A percentile compares a stretch with the other conserved stretches of the same genome.
Conservation (phyloP, 2,888 invertebrate genomes). For the Conchocele bisecta region DNA sequence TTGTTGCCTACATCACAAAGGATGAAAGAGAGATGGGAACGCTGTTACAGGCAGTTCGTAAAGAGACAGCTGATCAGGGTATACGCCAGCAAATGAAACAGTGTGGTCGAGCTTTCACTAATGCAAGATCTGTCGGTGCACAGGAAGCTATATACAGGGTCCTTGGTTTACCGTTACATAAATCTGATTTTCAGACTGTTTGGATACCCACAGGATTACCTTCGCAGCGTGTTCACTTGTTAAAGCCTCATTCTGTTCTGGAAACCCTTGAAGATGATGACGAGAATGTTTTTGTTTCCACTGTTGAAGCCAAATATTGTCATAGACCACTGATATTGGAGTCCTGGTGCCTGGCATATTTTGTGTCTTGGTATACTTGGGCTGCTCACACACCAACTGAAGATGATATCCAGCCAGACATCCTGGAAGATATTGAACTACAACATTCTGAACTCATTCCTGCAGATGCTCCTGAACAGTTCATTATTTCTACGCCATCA, state of each 20-base stretch:
- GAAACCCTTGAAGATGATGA: conserved; percentile 16
- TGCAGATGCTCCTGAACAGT: conserved; percentile 5
- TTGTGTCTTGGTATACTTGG: conserved; percentile 30
- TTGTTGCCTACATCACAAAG: conserved; percentile 29
- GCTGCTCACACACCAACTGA: too few species aligned
- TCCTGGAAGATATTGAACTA: conserved; percentile 9
- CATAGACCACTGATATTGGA: conserved; percentile 15
- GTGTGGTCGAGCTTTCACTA: conserved; percentile 21
- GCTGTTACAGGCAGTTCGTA: conserved; percentile 1
- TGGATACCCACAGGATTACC: conserved; percentile 32
- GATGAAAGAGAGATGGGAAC: conserved; percentile 33
- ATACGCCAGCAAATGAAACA: conserved; percentile 28
- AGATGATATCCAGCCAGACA: conserved; percentile 25
- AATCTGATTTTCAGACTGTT: conserved; percentile 33
- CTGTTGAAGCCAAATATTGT: conserved; percentile 16
- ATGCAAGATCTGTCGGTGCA: conserved; percentile 27
- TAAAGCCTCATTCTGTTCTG: conserved; percentile 8
- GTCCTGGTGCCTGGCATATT: conserved; percentile 15
- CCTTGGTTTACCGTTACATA: conserved; percentile 24
- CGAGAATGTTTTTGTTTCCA: conserved; percentile 19
- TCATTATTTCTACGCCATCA: not conserved
- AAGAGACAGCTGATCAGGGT: not conserved
- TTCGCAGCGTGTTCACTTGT: conserved; percentile 1
- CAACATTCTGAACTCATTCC: not conserved
- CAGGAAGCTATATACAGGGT: conserved; percentile 33